phyloP scores from a whole-genome alignment of 2,888 invertebrate genomes.

The Thereva unica region DNA sequence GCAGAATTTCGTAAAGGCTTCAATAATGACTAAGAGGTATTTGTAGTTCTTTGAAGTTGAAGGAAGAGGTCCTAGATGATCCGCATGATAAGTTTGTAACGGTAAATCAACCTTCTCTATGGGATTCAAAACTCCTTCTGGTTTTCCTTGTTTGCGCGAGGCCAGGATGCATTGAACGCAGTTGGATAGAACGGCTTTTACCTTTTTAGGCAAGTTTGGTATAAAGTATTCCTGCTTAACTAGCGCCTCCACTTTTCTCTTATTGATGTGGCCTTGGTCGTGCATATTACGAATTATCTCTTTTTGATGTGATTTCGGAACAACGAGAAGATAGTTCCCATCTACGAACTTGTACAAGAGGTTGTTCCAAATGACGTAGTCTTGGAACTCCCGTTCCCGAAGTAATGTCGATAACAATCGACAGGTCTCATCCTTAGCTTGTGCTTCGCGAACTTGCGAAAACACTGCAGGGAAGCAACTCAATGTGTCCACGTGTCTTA shows the following conservation, averaged over 20 bases:
- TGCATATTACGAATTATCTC: not conserved
- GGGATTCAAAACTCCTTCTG: conserved; percentile 47
- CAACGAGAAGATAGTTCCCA: no score
- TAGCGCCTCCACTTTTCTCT: conserved; percentile 1
- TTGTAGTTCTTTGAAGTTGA: conserved; percentile 48
- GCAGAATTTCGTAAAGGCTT: not conserved
- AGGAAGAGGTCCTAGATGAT: conserved; percentile 50
- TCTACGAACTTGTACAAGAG: no score
- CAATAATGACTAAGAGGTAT: conserved; percentile 38
- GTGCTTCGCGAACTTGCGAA: not conserved
- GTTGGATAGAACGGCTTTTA: not conserved
- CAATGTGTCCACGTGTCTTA: not conserved
- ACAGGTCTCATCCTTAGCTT: not conserved
- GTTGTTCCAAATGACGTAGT: no score
- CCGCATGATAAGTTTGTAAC: conserved; percentile 47
- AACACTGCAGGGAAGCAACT: not conserved
- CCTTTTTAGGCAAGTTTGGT: not conserved
- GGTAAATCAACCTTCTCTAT: conserved; percentile 47
- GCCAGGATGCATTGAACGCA: no score
- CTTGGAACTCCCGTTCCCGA: no score
- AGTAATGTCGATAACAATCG: not conserved
- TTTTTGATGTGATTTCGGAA: no score
- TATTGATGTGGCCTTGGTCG: conserved; percentile 21
- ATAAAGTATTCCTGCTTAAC: conserved; percentile 10
- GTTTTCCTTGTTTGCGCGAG: no score